phyloP scores from a whole-genome alignment of 2,113 vertebrate species.

The Alectura lathami region DNA sequence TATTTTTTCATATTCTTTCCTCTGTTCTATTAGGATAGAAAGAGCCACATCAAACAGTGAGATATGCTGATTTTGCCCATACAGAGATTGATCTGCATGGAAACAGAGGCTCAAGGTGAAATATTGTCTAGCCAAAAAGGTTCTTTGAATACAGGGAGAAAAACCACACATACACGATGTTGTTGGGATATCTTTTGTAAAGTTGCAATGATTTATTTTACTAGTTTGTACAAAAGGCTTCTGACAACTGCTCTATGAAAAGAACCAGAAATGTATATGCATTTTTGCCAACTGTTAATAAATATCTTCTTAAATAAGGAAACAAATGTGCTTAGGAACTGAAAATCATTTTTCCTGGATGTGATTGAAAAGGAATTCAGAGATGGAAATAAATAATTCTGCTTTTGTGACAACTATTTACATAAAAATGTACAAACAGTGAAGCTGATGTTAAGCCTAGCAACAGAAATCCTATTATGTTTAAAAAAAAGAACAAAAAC shows the following conservation, averaged over 20 bases:
- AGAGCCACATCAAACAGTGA: constrained; percentile 9
- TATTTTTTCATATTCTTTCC: constrained; percentile 19
- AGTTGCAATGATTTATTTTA: constrained; percentile 75
- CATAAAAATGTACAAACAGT: constrained; percentile 78
- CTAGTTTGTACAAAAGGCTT: constrained; percentile 75
- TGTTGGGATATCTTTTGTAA: constrained; percentile 65
- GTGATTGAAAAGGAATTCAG: constrained; percentile 53
- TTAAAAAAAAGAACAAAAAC: background rate
- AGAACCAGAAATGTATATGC: constrained; percentile 64
- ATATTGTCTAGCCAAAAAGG: background rate
- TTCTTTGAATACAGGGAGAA: background rate
- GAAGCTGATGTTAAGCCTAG: constrained; percentile 59
- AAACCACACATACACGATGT: constrained; percentile 50
- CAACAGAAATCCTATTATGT: constrained; percentile 43
- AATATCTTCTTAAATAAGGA: constrained; percentile 85
- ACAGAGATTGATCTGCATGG: background rate
- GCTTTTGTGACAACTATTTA: constrained; percentile 79
- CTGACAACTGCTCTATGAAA: constrained; percentile 65
- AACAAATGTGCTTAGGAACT: constrained; percentile 69
- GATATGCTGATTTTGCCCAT: background rate
- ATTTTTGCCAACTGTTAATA: constrained; percentile 76
- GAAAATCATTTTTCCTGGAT: constrained; percentile 53
- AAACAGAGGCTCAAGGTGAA: background rate
- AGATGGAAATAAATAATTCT: constrained; percentile 81
- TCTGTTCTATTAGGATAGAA: constrained; percentile 28